Base-by-base conservation (phyloP, 2,797 vertebrate genomes). In the Oryzias dopingdopingensis region DNA sequence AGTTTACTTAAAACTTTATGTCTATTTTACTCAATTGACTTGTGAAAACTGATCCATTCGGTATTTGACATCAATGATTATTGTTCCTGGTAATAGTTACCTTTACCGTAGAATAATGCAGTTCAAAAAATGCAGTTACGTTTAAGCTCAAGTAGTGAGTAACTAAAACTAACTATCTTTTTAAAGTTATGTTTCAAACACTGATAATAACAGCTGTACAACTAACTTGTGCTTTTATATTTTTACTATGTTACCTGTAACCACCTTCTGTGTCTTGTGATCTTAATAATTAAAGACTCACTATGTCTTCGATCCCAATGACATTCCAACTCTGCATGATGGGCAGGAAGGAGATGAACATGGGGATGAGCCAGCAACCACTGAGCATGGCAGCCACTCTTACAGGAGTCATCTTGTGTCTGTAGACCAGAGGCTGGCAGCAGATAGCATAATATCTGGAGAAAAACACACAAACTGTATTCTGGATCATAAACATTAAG, bases 301-400 rank as follows among this genome's bases (percentile, higher is more conserved):
- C 93, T 71, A 93, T 86, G 52, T 92, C 83, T 70, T 94, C 92
- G 1, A 94, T 94, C 72, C 93, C 93, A n/a, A 94, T 93, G 49
- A 79, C 83, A 12, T 94, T 93, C 93, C 93, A 94, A 86, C 87
- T 91, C 83, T 93, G 92, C 92, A 93, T 93, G 79, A 94, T 93
- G 80, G 93, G 93, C 56, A 94, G 88, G 52, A 94, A 93, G 66
- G 92, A 93, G 89, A 94, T 94, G 70, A 94, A 91, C 4, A 82
- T 87, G 52, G 93, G 90, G 59, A 93, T 93, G 68, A 93, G 69
- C 93, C 93, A 94, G 73, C 93, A 94, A 47, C 91, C 92, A 6
- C 91, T 79, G 51, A 94, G 86, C 93, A 94, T 93, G 57, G 87
- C 67, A 8, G 89, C 89, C 52, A 93, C 91, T 69, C 92, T 81